Percentiles rank a stretch among this genome's conserved stretches.
Conservation (phyloP, 2,797 vertebrate genomes). For the Pseudomugil gertrudae region DNA sequence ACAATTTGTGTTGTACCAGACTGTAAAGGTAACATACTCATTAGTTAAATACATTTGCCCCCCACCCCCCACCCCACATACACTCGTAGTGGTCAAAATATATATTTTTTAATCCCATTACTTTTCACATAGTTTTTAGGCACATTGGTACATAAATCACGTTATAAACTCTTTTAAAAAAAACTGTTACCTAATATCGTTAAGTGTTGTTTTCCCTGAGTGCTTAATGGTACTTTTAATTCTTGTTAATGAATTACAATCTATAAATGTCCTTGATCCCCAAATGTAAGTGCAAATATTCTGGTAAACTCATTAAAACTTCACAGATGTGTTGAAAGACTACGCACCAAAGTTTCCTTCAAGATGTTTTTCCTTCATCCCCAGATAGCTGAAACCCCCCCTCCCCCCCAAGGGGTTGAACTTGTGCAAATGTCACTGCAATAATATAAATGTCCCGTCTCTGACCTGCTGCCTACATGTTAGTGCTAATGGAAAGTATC, state of each 20-base stretch:
- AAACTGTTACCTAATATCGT: slow-evolving; percentile 10
- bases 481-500: slow-evolving; percentile 40
- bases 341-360: slow-evolving; percentile 29
- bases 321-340: not conserved
- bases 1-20: slow-evolving; percentile 6
- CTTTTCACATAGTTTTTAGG: slow-evolving; percentile 52
- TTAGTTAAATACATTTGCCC: slow-evolving; percentile 7
- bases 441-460: slow-evolving; percentile 6
- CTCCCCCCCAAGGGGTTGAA: slow-evolving; percentile 5
- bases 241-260: slow-evolving; percentile 31
- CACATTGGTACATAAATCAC: slow-evolving; percentile 33
- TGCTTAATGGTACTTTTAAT: slow-evolving; percentile 19
- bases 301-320: slow-evolving; percentile 20
- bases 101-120: slow-evolving; percentile 16
- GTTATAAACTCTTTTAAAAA: slow-evolving; percentile 16
- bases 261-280: slow-evolving; percentile 22
- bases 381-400: slow-evolving; percentile 14
- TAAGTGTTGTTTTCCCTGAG: slow-evolving; percentile 48
- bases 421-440: slow-evolving; percentile 45
- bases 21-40: slow-evolving; percentile 19
- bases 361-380: slow-evolving; percentile 47
- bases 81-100: slow-evolving; percentile 42
- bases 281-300: slow-evolving; percentile 31
- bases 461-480: slow-evolving; percentile 27
- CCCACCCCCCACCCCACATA: not conserved